phyloP scores from a whole-genome alignment of 2,113 vertebrate genomes.

The Osmerus eperlanus region DNA sequence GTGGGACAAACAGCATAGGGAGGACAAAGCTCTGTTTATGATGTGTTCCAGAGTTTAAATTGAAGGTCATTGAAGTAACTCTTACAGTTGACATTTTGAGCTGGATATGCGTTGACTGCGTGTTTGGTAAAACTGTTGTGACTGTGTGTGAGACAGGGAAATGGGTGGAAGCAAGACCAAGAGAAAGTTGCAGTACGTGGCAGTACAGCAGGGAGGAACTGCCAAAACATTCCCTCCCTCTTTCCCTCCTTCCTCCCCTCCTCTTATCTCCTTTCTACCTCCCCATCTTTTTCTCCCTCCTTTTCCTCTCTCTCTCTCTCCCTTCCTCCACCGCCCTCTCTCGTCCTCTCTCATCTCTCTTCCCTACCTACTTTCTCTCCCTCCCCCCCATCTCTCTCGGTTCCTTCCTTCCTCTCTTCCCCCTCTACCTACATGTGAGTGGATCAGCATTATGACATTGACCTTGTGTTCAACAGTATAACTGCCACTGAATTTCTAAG shows the following conservation, averaged over 20 bases:
- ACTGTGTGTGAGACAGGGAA: neutral
- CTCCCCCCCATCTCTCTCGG: neutral
- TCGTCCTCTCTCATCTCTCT: neutral
- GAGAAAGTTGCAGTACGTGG: neutral
- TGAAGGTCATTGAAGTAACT: too few relatives aligned
- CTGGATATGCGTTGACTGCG: neutral
- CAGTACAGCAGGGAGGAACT: neutral
- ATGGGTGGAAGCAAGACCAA: too few relatives aligned
- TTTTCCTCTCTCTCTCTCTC: neutral
- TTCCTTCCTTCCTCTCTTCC: neutral
- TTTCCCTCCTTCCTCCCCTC: neutral
- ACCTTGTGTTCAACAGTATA: too few relatives aligned
- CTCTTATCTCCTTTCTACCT: neutral
- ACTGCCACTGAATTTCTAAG: too few relatives aligned
- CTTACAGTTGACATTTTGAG: too few relatives aligned
- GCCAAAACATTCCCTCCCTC: neutral
- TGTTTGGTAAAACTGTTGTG: neutral
- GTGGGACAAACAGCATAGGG: slow-evolving; percentile 25
- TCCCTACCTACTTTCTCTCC: neutral
- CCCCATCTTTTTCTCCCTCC: neutral
- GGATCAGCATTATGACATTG: neutral
- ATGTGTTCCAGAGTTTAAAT: too few relatives aligned
- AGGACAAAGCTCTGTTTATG: neutral
- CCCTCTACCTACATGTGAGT: neutral
- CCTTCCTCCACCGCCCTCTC: neutral